Conservation (phyloP, 2,797 vertebrate genomes). For the Oreortyx pictus region DNA sequence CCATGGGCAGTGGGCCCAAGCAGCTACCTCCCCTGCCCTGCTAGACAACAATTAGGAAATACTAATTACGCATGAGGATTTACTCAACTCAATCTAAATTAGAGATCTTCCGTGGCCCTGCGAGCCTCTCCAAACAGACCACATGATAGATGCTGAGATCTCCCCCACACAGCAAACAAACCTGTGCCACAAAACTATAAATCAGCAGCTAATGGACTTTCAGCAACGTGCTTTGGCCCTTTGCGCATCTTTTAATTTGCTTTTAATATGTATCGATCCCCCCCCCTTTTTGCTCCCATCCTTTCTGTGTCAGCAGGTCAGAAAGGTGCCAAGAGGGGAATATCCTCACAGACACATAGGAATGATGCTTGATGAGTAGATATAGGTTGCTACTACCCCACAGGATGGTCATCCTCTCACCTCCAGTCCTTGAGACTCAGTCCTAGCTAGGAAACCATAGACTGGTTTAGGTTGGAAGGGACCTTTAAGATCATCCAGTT, state of each 20-base stretch:
- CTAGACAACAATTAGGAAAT: not conserved
- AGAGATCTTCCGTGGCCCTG: not conserved
- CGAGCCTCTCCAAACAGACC: not conserved
- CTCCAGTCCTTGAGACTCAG: not conserved
- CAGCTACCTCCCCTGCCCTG: not conserved
- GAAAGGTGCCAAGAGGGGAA: slow-evolving; percentile 81
- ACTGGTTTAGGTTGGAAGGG: no score
- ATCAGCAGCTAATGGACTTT: slow-evolving; percentile 77
- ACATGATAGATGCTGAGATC: slow-evolving; percentile 31
- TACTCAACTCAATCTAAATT: not conserved
- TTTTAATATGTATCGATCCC: slow-evolving; percentile 92
- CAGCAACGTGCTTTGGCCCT: slow-evolving; percentile 52
- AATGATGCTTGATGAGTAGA: not conserved
- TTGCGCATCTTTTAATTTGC: slow-evolving; percentile 83
- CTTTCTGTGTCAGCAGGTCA: slow-evolving; percentile 84
- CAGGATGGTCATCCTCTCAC: not conserved
- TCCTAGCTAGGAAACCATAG: not conserved
- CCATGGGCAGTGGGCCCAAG: not conserved
- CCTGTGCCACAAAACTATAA: slow-evolving; percentile 54
- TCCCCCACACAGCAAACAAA: slow-evolving; percentile 75
- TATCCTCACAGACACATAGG: slow-evolving; percentile 34
- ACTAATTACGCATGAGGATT: not conserved
- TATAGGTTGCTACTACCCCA: rapidly evolving
- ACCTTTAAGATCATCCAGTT: no score
- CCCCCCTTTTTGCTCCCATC: slow-evolving; percentile 78